A percentile compares a stretch with the other conserved stretches of the same genome.
phyloP scores from a whole-genome alignment of 2,113 vertebrate species.

The Mesocricetus auratus region DNA sequence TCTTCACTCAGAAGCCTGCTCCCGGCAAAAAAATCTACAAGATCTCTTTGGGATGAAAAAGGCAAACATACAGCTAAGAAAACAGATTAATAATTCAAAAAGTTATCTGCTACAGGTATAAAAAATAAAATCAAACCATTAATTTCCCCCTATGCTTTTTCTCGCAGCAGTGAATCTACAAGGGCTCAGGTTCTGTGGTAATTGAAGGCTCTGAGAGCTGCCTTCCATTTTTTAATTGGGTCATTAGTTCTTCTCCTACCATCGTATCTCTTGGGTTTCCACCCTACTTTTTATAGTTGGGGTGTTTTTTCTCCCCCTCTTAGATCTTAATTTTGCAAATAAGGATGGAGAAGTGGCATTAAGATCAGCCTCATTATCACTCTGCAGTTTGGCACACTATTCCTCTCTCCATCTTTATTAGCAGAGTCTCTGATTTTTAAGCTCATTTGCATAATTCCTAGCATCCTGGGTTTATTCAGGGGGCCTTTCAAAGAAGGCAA shows the following conservation, averaged over 20 bases:
- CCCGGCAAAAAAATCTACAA: neutral
- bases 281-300: constrained; percentile 61
- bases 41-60: constrained; percentile 16
- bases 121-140: constrained; percentile 19
- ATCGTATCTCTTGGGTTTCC: constrained; percentile 48
- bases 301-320: neutral
- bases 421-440: constrained; percentile 66
- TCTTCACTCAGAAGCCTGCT: neutral
- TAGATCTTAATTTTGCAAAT: constrained; percentile 80
- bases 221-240: constrained; percentile 31
- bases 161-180: neutral
- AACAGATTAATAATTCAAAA: constrained; percentile 71
- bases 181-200: neutral
- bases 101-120: constrained; percentile 44
- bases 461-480: constrained; percentile 47
- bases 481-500: constrained; percentile 64
- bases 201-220: constrained; percentile 53
- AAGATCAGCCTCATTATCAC: constrained; percentile 75
- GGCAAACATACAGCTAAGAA: constrained; percentile 32
- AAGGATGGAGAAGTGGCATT: constrained; percentile 70
- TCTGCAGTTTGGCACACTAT: neutral
- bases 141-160: neutral
- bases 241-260: constrained; percentile 15
- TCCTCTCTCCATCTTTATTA: constrained; percentile 71
- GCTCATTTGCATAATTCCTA: constrained; percentile 70